Base-by-base conservation (phyloP, 1,140 invertebrate genomes). In the Zophobas atratus region DNA sequence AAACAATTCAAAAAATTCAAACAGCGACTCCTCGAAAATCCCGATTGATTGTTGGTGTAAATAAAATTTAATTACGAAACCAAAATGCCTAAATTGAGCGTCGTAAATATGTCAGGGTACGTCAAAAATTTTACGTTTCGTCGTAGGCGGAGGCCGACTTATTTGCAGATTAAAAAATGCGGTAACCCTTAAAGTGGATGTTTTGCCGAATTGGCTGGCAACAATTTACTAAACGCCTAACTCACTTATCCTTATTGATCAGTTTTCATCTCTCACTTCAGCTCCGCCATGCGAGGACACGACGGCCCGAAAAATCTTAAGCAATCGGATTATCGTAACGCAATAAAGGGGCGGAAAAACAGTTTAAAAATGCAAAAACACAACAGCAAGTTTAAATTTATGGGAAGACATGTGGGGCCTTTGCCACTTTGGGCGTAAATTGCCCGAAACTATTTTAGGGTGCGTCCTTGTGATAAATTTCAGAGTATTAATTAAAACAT, bases 401-500 rank as follows among this genome's bases (percentile, higher is more conserved):
- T 46, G 43, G 6, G 43, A 20, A 20, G 20, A 20, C 20, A 20
- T 20, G 20, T 20, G 20, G 20, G 20, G 20, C 20, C 20, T 20
- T 20, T 8, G 43, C 43, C 43, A 46, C 8, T 46, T 46, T 46
- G 43, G 3, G 3, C 3, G 8, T 46, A 46, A n/a, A 38, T 36
- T 39, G 6, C 36, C 34, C 1, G 20, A 20, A 20, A 36, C 6
- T 39, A 36, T 35, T 60, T 32, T 6, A 3, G 6, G 33, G 32
- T 2, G 43, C 43, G 8, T 8, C 43, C 43, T 46, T 51, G 2
- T 51, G 49, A 51, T 20, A 51, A 67, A 67, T 41, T 67, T 67
- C 8, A 32, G 39, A 20, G 2, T 63, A 63, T 63, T 43, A 67
- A 67, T 67, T 67, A 67, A 67, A 67, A 41, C 39, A 67, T 67